These are phyloP conservation scores for Dasyprocta punctata DNA, from an alignment of 2,113 vertebrate genomes.

Conservation along the genomic window DNA sequence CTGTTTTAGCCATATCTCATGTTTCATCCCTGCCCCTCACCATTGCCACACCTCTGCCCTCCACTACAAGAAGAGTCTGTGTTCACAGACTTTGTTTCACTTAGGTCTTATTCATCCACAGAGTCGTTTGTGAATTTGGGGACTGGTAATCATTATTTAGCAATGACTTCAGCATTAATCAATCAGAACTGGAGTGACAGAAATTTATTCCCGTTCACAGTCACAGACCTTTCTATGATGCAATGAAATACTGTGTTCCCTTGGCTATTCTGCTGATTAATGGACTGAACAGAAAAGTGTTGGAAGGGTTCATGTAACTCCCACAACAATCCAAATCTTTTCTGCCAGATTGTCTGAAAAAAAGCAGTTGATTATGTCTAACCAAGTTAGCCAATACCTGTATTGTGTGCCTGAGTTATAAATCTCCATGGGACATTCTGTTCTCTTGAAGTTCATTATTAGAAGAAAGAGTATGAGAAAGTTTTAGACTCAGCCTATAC, in stretches of 20 bases:
- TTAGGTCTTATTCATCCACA: not conserved
- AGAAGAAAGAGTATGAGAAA: constrained; percentile 20
- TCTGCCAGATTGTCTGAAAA: constrained; percentile 32
- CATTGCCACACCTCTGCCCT: not conserved
- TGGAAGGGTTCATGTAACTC: constrained; percentile 12
- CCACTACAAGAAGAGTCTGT: not conserved
- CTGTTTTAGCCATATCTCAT: not conserved
- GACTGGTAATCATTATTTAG: constrained; percentile 38
- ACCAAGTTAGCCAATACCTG: constrained; percentile 50
- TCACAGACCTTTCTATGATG: constrained; percentile 24
- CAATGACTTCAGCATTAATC: constrained; percentile 56
- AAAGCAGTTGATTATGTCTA: constrained; percentile 19
- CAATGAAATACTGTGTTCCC: not conserved
- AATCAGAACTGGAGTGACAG: constrained; percentile 31
- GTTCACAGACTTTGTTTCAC: not conserved
- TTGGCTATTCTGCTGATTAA: constrained; percentile 52
- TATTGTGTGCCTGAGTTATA: constrained; percentile 52
- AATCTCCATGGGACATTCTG: constrained; percentile 1
- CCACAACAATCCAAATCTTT: constrained; percentile 19
- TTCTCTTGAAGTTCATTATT: constrained; percentile 42
- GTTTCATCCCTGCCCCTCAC: not conserved
- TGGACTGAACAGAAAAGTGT: not conserved
- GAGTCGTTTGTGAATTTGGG: not conserved
- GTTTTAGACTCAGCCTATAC: not conserved
- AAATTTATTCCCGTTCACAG: constrained; percentile 49